phyloP scores from a whole-genome alignment of 2,888 invertebrate genomes.

The Eupithecia abbreviata region DNA sequence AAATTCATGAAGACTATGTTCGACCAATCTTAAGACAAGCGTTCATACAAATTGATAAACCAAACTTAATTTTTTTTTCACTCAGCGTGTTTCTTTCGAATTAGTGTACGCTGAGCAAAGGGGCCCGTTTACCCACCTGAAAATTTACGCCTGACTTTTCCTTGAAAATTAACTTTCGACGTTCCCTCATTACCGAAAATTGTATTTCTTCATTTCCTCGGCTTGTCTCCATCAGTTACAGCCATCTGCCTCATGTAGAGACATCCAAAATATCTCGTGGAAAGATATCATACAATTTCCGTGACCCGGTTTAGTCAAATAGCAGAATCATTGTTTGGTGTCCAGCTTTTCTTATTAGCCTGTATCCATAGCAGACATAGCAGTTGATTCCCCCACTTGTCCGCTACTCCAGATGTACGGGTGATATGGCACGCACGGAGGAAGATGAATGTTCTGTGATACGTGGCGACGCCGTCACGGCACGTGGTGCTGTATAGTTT shows the following conservation, averaged over 20 bases:
- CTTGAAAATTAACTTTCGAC: background rate
- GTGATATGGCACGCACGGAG: slow-evolving; percentile 70
- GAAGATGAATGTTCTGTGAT: slow-evolving; percentile 59
- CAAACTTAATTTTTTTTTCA: background rate
- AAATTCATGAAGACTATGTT: background rate
- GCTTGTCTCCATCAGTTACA: background rate
- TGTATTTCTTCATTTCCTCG: background rate
- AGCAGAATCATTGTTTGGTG: background rate
- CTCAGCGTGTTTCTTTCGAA: background rate
- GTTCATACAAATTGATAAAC: too few relatives aligned
- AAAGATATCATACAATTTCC: background rate
- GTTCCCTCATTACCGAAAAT: background rate
- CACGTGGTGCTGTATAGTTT: slow-evolving; percentile 38
- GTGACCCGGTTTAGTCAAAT: background rate
- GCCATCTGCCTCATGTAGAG: background rate
- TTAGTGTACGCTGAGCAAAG: too few relatives aligned
- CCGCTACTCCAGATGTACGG: slow-evolving; percentile 61
- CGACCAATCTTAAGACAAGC: background rate
- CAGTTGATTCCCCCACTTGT: slow-evolving; percentile 48
- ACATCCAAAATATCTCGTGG: background rate
- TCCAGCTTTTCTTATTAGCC: slow-evolving; percentile 18
- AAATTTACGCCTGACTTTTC: background rate
- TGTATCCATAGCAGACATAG: slow-evolving; percentile 36
- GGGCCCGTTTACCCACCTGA: background rate
- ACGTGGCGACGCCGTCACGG: slow-evolving; percentile 37